A percentile compares a stretch with the other conserved stretches of the same genome.
Evolutionary conservation across 2,888 invertebrate species (phyloP).

Genomic region (Coelinius sp.): DNA sequence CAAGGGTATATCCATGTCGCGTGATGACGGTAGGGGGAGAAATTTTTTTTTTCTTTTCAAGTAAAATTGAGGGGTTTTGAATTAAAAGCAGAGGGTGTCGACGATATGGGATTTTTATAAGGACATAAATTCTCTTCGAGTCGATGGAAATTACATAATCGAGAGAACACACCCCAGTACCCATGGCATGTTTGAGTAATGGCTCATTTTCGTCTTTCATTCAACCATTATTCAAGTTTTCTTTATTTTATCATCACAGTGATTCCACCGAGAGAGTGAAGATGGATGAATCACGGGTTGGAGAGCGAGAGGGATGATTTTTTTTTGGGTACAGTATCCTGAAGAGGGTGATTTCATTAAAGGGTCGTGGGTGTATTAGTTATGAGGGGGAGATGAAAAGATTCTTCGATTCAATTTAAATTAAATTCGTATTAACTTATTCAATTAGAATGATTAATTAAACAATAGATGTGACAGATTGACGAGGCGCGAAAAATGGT

Average conservation of each 20-base stretch:
- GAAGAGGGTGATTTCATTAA: slow-evolving; percentile 25
- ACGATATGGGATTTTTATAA: slow-evolving; percentile 2
- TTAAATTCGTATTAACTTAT: slow-evolving; percentile 67
- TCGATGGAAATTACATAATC: slow-evolving; percentile 28
- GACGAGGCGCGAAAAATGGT: slow-evolving; percentile 26
- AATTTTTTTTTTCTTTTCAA: background rate
- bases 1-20: slow-evolving; percentile 20
- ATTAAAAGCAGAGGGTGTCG: slow-evolving; percentile 18
- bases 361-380: slow-evolving; percentile 21
- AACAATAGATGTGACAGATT: slow-evolving; percentile 51
- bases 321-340: slow-evolving; percentile 8
- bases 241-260: background rate
- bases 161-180: background rate
- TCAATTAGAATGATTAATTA: slow-evolving; percentile 69
- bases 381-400: slow-evolving; percentile 38
- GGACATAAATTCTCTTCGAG: background rate
- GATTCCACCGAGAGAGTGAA: slow-evolving; percentile 57
- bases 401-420: slow-evolving; percentile 64
- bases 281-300: slow-evolving; percentile 64
- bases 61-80: slow-evolving; percentile 25
- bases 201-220: slow-evolving; percentile 57
- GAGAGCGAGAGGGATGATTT: slow-evolving; percentile 30
- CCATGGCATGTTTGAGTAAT: slow-evolving; percentile 56
- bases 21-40: background rate
- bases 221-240: slow-evolving; percentile 55